Evolutionary conservation across 30 jellyfish, hydroid and myxozoan species (phyloP), one percentile per base, ranked within the genome.

Genomic region (Nemopilema nomurai): DNA sequence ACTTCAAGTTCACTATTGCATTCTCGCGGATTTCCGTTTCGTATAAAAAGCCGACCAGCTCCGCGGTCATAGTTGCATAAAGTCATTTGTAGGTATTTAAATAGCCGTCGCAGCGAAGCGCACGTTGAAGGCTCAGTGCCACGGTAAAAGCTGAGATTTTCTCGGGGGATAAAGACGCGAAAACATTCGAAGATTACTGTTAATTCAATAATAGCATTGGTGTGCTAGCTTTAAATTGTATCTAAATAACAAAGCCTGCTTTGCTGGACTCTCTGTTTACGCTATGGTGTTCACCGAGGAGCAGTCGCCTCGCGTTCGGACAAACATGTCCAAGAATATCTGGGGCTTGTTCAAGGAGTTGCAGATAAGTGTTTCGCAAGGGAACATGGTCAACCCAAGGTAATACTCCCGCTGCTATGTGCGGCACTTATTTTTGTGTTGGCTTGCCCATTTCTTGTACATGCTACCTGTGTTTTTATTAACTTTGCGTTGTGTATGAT

Each of bases 1-100:
- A 32, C 93, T 84, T 64, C 67, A 19, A 67, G 71, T 32, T 1
- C 75, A 62, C 23, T 68, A 49, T 31, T 63, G 76, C 87, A 63
- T 84, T 62, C 84, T 68, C 82, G 82, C 62, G 87, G 80, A 65
- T 84, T 84, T 84, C 93, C 93, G 93, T 77, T 51, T 16, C 49
- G 27, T 16, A 25, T 16, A 82, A 69, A 21, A 24, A 84, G 28
- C 66, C 4, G 57, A 41, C 13, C 57, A 3, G 13, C 57, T 3
- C 57, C 57, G 57, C 57, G 13, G 57, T 41, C 57, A 41, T 41
- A 41, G 57, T 41, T 3, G 13, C 57, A 41, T 41, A 41, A 41
- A 41, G 13, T 41, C 57, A 41, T 6, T 41, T 41, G 57, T 41
- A 41, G 6, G 6, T 41, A 41, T 41, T 41, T 13, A 41, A 41